A percentile compares a stretch with the other conserved stretches of the same genome.
Evolutionary conservation across 2,797 vertebrate species (phyloP).

Genomic region (Denticeps clupeoides): DNA sequence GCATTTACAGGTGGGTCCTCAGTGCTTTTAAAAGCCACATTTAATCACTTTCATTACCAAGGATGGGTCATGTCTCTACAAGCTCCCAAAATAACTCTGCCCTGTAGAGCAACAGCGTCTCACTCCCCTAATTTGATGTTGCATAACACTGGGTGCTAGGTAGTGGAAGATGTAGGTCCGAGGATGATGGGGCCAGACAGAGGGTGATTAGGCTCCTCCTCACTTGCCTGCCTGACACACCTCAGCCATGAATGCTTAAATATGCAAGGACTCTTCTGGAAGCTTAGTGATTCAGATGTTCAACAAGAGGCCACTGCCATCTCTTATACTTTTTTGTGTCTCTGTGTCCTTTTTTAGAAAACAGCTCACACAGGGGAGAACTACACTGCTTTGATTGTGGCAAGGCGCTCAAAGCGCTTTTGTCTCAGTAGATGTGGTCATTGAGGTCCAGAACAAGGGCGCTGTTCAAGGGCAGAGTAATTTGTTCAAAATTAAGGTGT

Average conservation of each 20-base stretch:
- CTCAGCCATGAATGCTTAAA: too few species aligned
- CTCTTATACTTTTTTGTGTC: not conserved
- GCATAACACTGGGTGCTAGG: slow-evolving; percentile 41
- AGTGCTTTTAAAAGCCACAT: not conserved
- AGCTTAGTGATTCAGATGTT: not conserved
- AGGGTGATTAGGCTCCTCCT: too few species aligned
- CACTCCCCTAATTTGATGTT: slow-evolving; percentile 57
- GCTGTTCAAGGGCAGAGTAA: too few species aligned
- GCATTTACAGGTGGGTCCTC: too few species aligned
- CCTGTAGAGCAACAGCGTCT: slow-evolving; percentile 37
- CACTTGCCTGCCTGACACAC: too few species aligned
- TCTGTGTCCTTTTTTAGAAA: not conserved
- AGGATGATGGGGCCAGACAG: too few species aligned
- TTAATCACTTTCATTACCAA: slow-evolving; percentile 65
- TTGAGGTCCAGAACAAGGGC: too few species aligned
- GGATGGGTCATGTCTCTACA: slow-evolving; percentile 54
- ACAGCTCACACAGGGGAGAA: slow-evolving; percentile 13
- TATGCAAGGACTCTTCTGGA: too few species aligned
- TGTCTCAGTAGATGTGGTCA: slow-evolving; percentile 20
- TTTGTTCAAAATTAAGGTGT: too few species aligned
- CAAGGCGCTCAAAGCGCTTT: slow-evolving; percentile 8
- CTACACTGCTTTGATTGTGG: slow-evolving; percentile 8
- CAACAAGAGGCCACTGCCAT: not conserved
- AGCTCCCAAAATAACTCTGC: slow-evolving; percentile 48
- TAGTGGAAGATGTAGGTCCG: too few species aligned